Evolutionary conservation across 2,888 invertebrate species (phyloP), one percentile per base, ranked within the genome.

Genomic region (Agrochola circellaris): DNA sequence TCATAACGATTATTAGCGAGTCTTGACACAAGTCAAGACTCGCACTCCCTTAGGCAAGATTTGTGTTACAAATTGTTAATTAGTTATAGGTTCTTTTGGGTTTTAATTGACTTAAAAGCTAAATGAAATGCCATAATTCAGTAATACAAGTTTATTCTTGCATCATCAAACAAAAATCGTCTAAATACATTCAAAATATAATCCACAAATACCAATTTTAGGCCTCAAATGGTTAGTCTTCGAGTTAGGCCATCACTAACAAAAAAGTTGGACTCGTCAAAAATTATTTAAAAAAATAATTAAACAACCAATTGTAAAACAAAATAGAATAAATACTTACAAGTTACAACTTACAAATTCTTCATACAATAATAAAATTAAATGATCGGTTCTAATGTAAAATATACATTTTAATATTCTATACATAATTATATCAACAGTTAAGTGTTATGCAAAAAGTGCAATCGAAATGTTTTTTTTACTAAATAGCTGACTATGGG

Each of bases 371-470:
- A 77, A 77, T 75, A 80, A 80, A 88, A 79, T 84, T 84, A 89
- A 89, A 81, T 90, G 87, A 86, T 93, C 85, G 71, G 78, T 91
- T 89, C 87, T 90, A 92, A 93, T 93, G 90, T 94, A 93, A 93
- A 94, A 94, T 94, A 92, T 94, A 95, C 93, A 94, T 89, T 90
- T 86, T 86, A 88, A 91, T 92, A 92, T 85, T 94, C 92, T 95
- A 94, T 95, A 95, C 94, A 84, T 88, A 95, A 91, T 94, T 92
- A 94, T 95, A 94, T 95, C 91, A 96, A 96, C 96, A 96, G 93
- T 93, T 93, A 92, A 82, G 96, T 96, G 95, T 95, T 91, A 95
- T 94, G 93, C 94, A 96, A 96, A 95, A 95, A 96, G 95, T 96
- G 96, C 95, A 93, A 93, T 94, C 89, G 89, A 92, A 92, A 92